Conservation (phyloP, 1,140 invertebrate species). For the Phenacoccus solenopsis region DNA sequence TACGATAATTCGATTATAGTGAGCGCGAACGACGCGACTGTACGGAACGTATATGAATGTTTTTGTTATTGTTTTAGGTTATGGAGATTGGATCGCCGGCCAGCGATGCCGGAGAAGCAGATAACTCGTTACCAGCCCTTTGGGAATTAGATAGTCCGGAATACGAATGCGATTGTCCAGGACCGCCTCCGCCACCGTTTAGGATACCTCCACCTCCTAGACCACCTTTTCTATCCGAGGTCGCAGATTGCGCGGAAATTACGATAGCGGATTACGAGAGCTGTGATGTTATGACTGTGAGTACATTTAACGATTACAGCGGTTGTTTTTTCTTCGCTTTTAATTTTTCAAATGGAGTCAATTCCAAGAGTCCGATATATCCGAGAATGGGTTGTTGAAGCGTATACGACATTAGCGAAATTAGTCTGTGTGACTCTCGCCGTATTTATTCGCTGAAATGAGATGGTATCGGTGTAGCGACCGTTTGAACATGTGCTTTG, state of each 20-base stretch:
- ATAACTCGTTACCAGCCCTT: conserved; percentile 22
- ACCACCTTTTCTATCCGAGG: conserved; percentile 29
- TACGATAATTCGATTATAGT: too few species aligned
- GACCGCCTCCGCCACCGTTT: conserved; percentile 26
- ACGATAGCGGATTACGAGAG: conserved; percentile 27
- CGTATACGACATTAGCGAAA: too few species aligned
- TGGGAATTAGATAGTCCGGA: conserved; percentile 30
- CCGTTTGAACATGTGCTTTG: too few species aligned
- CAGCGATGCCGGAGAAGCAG: conserved; percentile 9
- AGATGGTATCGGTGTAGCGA: too few species aligned
- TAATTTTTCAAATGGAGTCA: too few species aligned
- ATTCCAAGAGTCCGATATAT: too few species aligned
- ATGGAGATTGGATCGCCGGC: conserved; percentile 16
- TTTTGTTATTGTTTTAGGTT: conserved; percentile 11
- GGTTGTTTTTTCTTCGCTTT: too few species aligned
- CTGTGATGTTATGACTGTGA: conserved; percentile 29
- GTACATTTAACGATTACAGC: background rate
- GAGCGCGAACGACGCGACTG: too few species aligned
- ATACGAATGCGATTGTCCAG: conserved; percentile 29
- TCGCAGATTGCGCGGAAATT: conserved; percentile 26
- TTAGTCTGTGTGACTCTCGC: too few species aligned
- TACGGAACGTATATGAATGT: too few species aligned
- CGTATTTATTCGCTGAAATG: too few species aligned
- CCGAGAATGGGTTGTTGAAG: too few species aligned
- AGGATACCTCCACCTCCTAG: conserved; percentile 26